Evolutionary conservation across 2,113 vertebrate genomes (phyloP), one percentile per base, ranked within the genome.

Genomic region (Ictalurus furcatus): DNA sequence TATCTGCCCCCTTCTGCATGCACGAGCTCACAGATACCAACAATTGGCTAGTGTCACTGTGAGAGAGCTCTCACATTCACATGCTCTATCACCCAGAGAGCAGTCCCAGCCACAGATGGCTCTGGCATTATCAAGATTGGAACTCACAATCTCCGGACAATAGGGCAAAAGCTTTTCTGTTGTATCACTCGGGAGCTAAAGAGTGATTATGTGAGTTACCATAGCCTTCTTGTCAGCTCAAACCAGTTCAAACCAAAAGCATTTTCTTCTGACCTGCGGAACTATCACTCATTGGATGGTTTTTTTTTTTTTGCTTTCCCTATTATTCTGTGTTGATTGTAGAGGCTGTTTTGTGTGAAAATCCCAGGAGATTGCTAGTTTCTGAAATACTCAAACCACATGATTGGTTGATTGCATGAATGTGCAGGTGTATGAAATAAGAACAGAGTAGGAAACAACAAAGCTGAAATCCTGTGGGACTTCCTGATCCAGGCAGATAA

Each of bases 341-440:
- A 52, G 25, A 52, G 23, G 23, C 44, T 79, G 9, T 6, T 48
- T 9, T 54, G 76, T 54, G 5, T 14, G 25, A 76, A 76, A 76
- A 76, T 76, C 73, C 37, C 1, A 25, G 3, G 21, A 23, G 69
- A 54, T 54, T 3, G 23, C 6, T 56, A 80, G 2, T 54, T 30
- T 56, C 16, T 81, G 6, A 56, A 79, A 79, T 79, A 19, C 52
- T 56, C 6, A 81, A 78, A 52, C 23, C 74, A 52, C 44, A 19
- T 52, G 76, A 79, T 79, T 52, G 23, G 21, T 79, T 79, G 54
- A 79, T 52, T 78, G 44, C 74, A 78, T 52, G 74, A 48, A 78
- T 78, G 23, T 52, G 74, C 23, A 78, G 74, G 23, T 78, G 44
- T 52, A 52, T 1, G 2, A 78, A 52, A 78, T 48, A 6, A 5